Base-by-base conservation (phyloP, 2,113 vertebrate species). In the Albula goreensis region DNA sequence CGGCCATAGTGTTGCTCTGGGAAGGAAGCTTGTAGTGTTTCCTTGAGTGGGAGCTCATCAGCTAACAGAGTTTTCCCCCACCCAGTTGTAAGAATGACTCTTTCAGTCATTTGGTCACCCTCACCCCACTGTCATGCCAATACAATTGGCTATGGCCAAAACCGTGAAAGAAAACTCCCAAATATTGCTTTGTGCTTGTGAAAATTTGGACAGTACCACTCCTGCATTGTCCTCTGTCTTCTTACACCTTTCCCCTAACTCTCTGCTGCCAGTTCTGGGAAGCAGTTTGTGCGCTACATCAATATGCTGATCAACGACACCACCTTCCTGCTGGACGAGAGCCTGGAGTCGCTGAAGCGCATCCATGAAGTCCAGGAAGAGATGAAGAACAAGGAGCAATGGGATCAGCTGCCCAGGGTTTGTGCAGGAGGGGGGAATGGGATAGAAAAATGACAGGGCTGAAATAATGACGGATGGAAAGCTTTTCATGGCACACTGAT, bases 241-340 rank as follows among this genome's bases (percentile, higher is more conserved):
- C 31, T 41, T 41, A 41, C 31, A 41, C 31, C 31, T 41, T 41
- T 41, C 31, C 31, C 1, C 31, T 41, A 41, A 41, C 8, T 60
- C 56, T 90, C 4, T 17, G 51, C 83, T 77, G 50, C 31, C 89
- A 99, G 98, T 92, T 98, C 98, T 77, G 98, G 98, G 90, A 99
- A 99, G 94, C 98, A 99, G 95, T 99, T 99, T 93, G 98, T 99
- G 86, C 98, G 98, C 91, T 99, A 99, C 89, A 99, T 99, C 94
- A 99, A 99, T 93, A 99, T 99, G 98, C 93, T 99, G 93, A 99
- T 99, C 90, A 99, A 99, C 25, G 98, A 99, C 93, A 99, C 98
- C 13, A 99, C 98, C 77, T 99, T 99, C 93, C 91, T 99, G 93
- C 95, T 99, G 86, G 98, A 85, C 48, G 85, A 85, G 78, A 99